Evolutionary conservation across 2,113 vertebrate genomes (phyloP).

Genomic region (Macaca fascicularis): T2T-MFA8v1.1 NC_088385.1:84500501-84501000

Average conservation of each 20-base stretch:
- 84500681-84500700: background rate
- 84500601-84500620: constrained; percentile 34
- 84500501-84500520: constrained; percentile 17
- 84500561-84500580: constrained; percentile 51
- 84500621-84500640: constrained; percentile 2
- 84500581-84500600: constrained; percentile 26
- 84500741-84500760: background rate
- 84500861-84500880: background rate
- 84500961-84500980: too few species aligned
- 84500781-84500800: background rate
- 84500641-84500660: constrained; percentile 18
- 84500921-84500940: background rate
- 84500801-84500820: background rate
- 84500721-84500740: background rate
- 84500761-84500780: background rate
- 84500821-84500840: background rate
- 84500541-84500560: constrained; percentile 45
- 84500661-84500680: constrained; percentile 37
- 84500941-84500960: too few species aligned
- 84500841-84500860: background rate
- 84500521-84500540: constrained; percentile 37
- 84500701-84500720: background rate
- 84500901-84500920: background rate
- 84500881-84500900: background rate
- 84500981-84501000: too few species aligned